phyloP scores from a whole-genome alignment of 2,113 vertebrate genomes.

The Typhlomys cinereus region DNA sequence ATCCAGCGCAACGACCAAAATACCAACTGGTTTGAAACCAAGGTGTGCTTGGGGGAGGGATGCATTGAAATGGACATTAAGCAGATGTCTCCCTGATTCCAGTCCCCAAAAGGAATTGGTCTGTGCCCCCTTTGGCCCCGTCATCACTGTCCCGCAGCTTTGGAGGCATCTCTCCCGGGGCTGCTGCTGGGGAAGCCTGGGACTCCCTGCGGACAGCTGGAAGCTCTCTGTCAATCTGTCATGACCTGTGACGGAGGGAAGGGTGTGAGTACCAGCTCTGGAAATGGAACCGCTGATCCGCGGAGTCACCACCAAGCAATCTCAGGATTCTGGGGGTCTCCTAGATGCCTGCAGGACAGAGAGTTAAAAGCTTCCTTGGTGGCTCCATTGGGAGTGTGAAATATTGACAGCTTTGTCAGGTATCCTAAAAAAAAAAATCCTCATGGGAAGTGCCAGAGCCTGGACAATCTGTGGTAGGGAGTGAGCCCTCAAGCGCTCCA shows the following conservation, averaged over 20 bases:
- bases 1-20: slow-evolving; percentile 59
- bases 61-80: neutral
- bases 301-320: neutral
- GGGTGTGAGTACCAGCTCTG: neutral
- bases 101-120: neutral
- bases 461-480: neutral
- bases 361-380: neutral
- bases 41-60: slow-evolving; percentile 47
- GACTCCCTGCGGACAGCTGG: neutral
- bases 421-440: neutral
- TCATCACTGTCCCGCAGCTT: neutral
- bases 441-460: neutral
- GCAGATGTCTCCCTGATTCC: slow-evolving; percentile 30
- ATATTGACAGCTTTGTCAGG: neutral
- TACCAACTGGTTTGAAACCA: slow-evolving; percentile 51
- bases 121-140: neutral
- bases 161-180: neutral
- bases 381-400: neutral
- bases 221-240: neutral
- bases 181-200: neutral
- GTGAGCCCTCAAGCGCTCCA: neutral
- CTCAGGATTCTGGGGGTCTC: neutral
- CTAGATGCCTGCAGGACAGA: neutral
- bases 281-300: neutral
- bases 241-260: neutral